Percentiles rank a stretch among this genome's conserved stretches.
Conservation (phyloP, 1,140 invertebrate species). For the Belonocnema kinseyi region DNA sequence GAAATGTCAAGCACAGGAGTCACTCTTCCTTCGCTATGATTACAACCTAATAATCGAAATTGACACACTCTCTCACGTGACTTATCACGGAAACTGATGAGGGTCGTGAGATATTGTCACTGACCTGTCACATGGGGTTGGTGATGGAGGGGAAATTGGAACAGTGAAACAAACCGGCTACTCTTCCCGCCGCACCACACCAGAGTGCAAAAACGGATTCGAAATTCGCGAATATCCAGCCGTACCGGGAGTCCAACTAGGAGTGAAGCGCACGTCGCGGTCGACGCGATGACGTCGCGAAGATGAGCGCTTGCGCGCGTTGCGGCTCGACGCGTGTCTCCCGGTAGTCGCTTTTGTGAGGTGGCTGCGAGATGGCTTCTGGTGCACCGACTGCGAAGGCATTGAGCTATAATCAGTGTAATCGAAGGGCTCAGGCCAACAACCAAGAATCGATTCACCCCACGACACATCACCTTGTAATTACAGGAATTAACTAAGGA, state of each 20-base stretch:
- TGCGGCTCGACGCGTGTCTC: slow-evolving; percentile 51
- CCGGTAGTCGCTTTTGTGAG: slow-evolving; percentile 12
- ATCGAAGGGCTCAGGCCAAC: not conserved
- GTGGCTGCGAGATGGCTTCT: slow-evolving; percentile 31
- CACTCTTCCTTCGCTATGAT: not conserved
- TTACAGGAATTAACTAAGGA: too few relatives aligned
- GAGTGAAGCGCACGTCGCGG: slow-evolving; percentile 61
- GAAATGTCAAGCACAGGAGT: not conserved
- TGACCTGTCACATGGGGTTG: not conserved
- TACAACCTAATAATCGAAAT: not conserved
- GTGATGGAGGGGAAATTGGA: not conserved
- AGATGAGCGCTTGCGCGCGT: slow-evolving; percentile 53
- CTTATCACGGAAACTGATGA: not conserved
- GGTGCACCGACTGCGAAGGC: slow-evolving; percentile 9
- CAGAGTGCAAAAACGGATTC: slow-evolving; percentile 21
- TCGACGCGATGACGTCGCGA: slow-evolving; percentile 53
- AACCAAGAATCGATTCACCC: too few relatives aligned
- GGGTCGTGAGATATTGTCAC: not conserved
- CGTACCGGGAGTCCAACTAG: slow-evolving; percentile 67
- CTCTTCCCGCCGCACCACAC: slow-evolving; percentile 40
- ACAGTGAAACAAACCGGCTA: not conserved
- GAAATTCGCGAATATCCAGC: slow-evolving; percentile 45
- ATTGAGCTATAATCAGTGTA: slow-evolving; percentile 19
- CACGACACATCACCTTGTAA: too few relatives aligned
- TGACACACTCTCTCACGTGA: not conserved